phyloP scores from a whole-genome alignment of 2,113 vertebrate species.

The Phocoena phocoena region DNA sequence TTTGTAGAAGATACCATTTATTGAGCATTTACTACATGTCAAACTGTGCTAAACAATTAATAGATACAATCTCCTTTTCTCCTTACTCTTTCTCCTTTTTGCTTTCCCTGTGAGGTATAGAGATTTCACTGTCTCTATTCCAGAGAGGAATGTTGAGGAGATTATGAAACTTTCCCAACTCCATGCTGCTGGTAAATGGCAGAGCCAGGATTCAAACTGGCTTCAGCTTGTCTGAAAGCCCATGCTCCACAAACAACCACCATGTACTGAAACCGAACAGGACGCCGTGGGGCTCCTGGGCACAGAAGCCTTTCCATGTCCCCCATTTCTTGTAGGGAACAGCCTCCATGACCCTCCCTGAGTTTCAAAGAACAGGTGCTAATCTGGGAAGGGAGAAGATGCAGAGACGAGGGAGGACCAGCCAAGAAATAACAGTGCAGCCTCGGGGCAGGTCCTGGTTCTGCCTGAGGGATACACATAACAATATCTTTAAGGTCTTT shows the following conservation, averaged over 20 bases:
- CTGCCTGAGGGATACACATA: too few species aligned
- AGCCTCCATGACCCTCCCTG: too few species aligned
- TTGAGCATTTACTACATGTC: not conserved
- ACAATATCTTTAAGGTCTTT: too few species aligned
- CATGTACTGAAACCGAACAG: too few species aligned
- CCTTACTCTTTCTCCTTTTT: not conserved
- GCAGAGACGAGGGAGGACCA: too few species aligned
- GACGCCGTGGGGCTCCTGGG: too few species aligned
- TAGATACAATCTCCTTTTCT: not conserved
- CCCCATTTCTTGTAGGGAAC: too few species aligned
- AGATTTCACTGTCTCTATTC: not conserved
- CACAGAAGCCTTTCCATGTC: too few species aligned
- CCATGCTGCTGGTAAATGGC: not conserved
- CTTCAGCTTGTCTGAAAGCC: not conserved
- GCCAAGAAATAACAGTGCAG: too few species aligned
- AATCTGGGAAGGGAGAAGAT: too few species aligned
- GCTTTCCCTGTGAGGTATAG: not conserved
- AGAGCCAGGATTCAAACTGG: not conserved
- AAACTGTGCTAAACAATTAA: not conserved
- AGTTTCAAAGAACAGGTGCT: too few species aligned
- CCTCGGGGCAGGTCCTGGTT: too few species aligned
- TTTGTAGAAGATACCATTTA: constrained; percentile 11
- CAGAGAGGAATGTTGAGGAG: not conserved
- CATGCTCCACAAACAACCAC: not conserved
- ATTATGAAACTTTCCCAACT: not conserved